Evolutionary conservation across 1,140 invertebrate species (phyloP).

Genomic region (Aphaenogaster ashmeadi): DNA sequence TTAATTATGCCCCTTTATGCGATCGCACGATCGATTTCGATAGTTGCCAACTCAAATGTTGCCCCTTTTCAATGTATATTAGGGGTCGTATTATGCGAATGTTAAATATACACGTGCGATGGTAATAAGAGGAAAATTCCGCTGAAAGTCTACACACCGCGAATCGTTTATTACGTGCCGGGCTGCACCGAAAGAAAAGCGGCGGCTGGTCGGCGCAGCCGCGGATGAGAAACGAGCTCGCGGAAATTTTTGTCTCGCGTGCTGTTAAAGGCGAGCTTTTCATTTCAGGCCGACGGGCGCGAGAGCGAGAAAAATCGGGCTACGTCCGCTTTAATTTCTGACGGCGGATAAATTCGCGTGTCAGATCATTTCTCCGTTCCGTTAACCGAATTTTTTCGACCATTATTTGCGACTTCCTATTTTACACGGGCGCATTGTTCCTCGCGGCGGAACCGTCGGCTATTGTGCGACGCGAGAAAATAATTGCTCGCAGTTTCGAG

Average conservation of each 20-base stretch:
- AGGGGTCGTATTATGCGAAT: neutral
- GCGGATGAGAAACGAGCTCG: conserved; percentile 59
- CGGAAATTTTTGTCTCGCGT: conserved; percentile 58
- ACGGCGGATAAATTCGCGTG: conserved; percentile 44
- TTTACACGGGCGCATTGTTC: conserved; percentile 47
- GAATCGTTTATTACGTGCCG: conserved; percentile 62
- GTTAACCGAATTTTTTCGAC: conserved; percentile 44
- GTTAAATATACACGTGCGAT: conserved; percentile 25
- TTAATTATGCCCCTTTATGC: conserved; percentile 19
- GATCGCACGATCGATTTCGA: conserved; percentile 2
- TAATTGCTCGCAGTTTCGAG: conserved; percentile 30
- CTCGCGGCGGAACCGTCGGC: neutral
- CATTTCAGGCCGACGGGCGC: neutral
- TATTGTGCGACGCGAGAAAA: conserved; percentile 24
- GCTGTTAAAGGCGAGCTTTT: conserved; percentile 41
- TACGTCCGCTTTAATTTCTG: conserved; percentile 59
- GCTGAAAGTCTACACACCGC: conserved; percentile 39
- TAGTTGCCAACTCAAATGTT: neutral
- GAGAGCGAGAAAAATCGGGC: conserved; percentile 41
- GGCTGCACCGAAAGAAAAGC: conserved; percentile 46
- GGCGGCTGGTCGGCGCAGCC: conserved; percentile 20
- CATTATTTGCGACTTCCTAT: conserved; percentile 48
- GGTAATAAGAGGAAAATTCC: conserved; percentile 54
- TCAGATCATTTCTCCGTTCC: conserved; percentile 57
- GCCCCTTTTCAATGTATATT: neutral